Percentiles rank a stretch among this genome's conserved stretches.
phyloP scores from a whole-genome alignment of 2,113 vertebrate species.

The Eclectus roratus region DNA sequence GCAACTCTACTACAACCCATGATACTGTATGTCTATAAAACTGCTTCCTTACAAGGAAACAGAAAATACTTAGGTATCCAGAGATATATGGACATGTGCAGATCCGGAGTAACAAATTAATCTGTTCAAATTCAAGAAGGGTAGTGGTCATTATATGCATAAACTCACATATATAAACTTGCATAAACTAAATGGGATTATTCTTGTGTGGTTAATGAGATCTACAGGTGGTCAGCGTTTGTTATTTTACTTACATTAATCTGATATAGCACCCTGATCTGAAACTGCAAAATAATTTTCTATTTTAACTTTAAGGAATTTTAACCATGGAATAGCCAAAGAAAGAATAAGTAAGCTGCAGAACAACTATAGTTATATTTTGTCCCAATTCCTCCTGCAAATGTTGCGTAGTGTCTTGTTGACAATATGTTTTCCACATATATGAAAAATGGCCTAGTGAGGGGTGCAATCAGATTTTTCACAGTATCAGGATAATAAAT shows the following conservation, averaged over 20 bases:
- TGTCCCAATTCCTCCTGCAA: not conserved
- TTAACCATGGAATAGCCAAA: not conserved
- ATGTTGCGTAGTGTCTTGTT: not conserved
- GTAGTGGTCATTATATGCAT: not conserved
- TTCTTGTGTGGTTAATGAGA: not conserved
- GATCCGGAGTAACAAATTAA: not conserved
- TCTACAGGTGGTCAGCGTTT: not conserved
- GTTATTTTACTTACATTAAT: not conserved
- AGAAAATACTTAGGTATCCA: not conserved
- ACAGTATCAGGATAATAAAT: not conserved
- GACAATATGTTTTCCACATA: not conserved
- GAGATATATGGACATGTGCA: not conserved
- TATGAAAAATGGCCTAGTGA: not conserved
- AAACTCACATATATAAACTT: not conserved
- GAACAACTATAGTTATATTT: not conserved
- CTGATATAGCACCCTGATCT: not conserved
- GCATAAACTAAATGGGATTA: not conserved
- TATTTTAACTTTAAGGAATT: not conserved
- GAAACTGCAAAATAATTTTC: not conserved
- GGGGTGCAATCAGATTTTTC: not conserved
- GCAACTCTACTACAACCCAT: not conserved
- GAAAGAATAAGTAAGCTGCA: not conserved
- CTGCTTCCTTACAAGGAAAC: not conserved
- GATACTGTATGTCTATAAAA: not conserved
- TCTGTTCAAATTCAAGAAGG: not conserved